These are phyloP conservation scores for Zaprionus lachaisei DNA, from an alignment of 1,140 invertebrate species.

Conservation along the genomic window DNA sequence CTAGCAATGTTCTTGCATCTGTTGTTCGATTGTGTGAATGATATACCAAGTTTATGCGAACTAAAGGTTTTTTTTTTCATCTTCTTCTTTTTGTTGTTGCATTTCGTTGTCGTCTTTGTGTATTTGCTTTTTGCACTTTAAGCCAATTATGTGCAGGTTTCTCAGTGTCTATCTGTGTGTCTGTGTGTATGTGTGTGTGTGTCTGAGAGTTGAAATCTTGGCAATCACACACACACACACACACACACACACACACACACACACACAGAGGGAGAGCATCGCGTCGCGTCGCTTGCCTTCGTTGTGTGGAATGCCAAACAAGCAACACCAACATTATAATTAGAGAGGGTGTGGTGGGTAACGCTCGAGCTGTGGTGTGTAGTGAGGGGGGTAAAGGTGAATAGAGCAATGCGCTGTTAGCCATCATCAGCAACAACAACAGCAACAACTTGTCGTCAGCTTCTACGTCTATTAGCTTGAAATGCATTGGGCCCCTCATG, in stretches of 20 bases:
- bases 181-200: not conserved
- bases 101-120: constrained; percentile 11
- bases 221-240: constrained; percentile 1
- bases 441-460: not conserved
- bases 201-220: not conserved
- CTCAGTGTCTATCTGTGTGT: not conserved
- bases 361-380: not conserved
- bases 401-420: constrained; percentile 5
- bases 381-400: not conserved
- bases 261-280: not conserved
- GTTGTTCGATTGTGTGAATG: constrained; percentile 6
- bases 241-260: constrained; percentile 18
- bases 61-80: not conserved
- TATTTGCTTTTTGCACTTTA: constrained; percentile 27
- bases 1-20: too few relatives aligned
- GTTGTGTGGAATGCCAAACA: constrained; percentile 23
- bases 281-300: not conserved
- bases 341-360: constrained; percentile 21
- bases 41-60: not conserved
- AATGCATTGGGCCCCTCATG: constrained; percentile 40
- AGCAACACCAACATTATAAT: constrained; percentile 36
- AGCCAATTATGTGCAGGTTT: constrained; percentile 30
- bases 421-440: constrained; percentile 1
- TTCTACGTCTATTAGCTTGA: constrained; percentile 31
- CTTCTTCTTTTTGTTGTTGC: not conserved